A percentile compares a stretch with the other conserved stretches of the same genome.
These are phyloP conservation scores for Hiodon alosoides DNA, from an alignment of 2,113 vertebrate species.

Conservation along the genomic window DNA sequence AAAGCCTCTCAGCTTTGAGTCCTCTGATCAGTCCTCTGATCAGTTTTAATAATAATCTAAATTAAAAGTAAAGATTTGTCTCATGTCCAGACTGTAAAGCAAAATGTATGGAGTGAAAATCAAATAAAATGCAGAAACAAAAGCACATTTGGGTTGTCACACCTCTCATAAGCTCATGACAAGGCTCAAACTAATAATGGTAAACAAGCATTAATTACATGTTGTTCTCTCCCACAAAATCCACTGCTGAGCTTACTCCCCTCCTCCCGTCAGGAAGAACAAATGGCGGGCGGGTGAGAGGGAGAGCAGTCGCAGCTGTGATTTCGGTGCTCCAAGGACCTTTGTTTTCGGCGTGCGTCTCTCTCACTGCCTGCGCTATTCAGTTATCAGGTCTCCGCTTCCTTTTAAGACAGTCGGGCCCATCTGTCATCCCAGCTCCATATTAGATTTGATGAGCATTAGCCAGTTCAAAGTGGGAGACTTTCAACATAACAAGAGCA, in stretches of 20 bases:
- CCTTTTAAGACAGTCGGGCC: conserved; percentile 50
- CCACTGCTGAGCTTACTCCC: conserved; percentile 36
- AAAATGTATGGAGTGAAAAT: background rate
- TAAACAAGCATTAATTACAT: conserved; percentile 46
- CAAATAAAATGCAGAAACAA: background rate
- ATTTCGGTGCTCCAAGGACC: conserved; percentile 44
- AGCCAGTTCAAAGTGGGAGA: conserved; percentile 38
- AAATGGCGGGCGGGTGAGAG: conserved; percentile 18
- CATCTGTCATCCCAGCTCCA: conserved; percentile 49
- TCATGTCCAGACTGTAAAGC: background rate
- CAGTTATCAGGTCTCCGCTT: conserved; percentile 48
- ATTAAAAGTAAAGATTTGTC: too few relatives aligned
- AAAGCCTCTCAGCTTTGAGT: too few relatives aligned
- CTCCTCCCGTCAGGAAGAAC: conserved; percentile 35
- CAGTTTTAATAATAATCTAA: too few relatives aligned
- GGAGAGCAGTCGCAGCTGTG: conserved; percentile 50
- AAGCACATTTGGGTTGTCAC: conserved; percentile 16
- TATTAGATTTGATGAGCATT: conserved; percentile 37
- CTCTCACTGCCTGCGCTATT: conserved; percentile 52
- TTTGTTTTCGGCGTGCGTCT: conserved; percentile 37
- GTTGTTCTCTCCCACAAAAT: conserved; percentile 37
- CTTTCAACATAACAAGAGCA: conserved; percentile 41
- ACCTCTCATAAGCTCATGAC: conserved; percentile 28
- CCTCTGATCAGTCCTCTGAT: too few relatives aligned
- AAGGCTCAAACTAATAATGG: conserved; percentile 41